Evolutionary conservation across 2,113 vertebrate species (phyloP), one percentile per base, ranked within the genome.

Genomic region (Guaruba guarouba): DNA sequence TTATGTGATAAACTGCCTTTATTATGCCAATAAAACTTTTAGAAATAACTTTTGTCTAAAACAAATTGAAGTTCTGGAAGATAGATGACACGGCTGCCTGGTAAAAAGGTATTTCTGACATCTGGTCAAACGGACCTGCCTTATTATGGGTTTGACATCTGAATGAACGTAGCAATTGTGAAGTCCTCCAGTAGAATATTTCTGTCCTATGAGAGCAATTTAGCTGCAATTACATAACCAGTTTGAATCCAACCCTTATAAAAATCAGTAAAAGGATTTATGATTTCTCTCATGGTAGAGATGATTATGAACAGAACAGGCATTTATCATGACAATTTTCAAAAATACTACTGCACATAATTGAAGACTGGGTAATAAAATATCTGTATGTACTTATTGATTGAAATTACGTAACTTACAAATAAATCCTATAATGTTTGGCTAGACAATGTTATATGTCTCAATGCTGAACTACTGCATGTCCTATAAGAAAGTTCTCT

Each of bases 1-100:
- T 90, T 88, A 96, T 82, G 91, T 92, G 77, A 88, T 94, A 86
- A 95, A 95, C 82, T 90, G 76, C 61, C 27, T 86, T 91, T 97
- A 92, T 95, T 94, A 93, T 94, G 89, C 73, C 94, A 96, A 96
- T 96, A 91, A 96, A 97, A 97, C 91, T 95, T 95, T 90, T 44
- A 88, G 91, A 95, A 93, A 96, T 88, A 93, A 96, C 91, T 93
- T 95, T 90, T 64, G 33, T 95, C 52, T 86, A 76, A 96, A 95
- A 83, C 67, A 93, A 89, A 51, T 86, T 61, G 52, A 15, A 46
- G 39, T 88, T 90, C 83, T 57, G 37, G 33, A 62, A 44, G 76
- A 90, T 51, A 95, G 49, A 75, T 82, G 77, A 70, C 61, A 90
- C 23, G 75, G 29, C 15, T 13, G 23, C 66, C 17, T 68, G 44